Base-by-base conservation (phyloP, 2,888 invertebrate species). In the Thereva nobilitata region DNA sequence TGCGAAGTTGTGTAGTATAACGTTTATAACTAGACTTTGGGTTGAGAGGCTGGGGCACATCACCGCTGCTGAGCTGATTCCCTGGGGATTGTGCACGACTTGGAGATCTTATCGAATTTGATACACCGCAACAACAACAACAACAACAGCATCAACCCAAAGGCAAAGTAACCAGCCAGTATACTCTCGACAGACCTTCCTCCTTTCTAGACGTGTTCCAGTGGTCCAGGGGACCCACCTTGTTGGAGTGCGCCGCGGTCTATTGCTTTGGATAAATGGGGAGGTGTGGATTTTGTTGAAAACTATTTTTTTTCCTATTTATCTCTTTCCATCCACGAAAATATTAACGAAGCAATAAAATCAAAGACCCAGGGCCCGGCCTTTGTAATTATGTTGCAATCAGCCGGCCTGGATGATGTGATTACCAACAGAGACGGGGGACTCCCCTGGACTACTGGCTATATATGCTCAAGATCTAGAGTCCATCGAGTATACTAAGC, bases 211-310 rank as follows among this genome's bases (percentile, higher is more conserved):
- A 23, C 38, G 37, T 38, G 35, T 49, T 49, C 12, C 35, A 44
- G 35, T 56, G 47, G 35, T 49, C 49, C 59, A 8, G 5, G 47
- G 47, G 10, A 4, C n/a, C 12, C 12, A 5, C 5, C 6, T n/a
- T 10, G n/a, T 47, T 10, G 35, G 37, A 35, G 57, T 45, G 37
- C 42, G 34, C 45, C 49, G 23, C 23, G 23, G 23, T 10, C 45
- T 44, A 41, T 35, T 35, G 41, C 61, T 61, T 8, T 5, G 5
- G 34, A 6, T 61, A 61, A 61, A 41, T 61, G 61, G 61, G 23
- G 50, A 61, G 61, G 61, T 61, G 61, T 61, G 61, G 61, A 61
- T 61, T 41, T 49, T 50, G 23, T 61, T 50, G 50, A 61, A 50
- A 50, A 49, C 50, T 40, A 61, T 50, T 9, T 61, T 40, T 53